These are phyloP conservation scores for Dryobotodes eremita DNA, from an alignment of 2,888 invertebrate species.

Conservation along the genomic window DNA sequence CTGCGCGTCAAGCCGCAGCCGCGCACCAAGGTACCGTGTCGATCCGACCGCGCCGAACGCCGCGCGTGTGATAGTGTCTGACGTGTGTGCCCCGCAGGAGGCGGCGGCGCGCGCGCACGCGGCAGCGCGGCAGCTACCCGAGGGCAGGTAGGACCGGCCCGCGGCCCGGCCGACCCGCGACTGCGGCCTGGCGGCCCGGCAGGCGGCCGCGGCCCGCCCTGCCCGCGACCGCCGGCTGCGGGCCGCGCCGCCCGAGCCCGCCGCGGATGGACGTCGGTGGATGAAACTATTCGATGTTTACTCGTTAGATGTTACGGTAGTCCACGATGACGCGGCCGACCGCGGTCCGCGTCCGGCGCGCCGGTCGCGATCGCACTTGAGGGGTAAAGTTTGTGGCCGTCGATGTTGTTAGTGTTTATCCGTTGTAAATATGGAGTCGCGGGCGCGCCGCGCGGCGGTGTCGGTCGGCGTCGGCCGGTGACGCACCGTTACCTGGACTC, in stretches of 20 bases:
- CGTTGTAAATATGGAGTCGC: conserved; percentile 77
- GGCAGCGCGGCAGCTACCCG: conserved; percentile 83
- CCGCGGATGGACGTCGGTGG: conserved; percentile 72
- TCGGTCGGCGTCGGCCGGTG: conserved; percentile 69
- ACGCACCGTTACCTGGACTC: conserved; percentile 75
- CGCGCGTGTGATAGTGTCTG: conserved; percentile 39
- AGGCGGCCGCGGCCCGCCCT: conserved; percentile 64
- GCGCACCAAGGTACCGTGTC: conserved; percentile 80
- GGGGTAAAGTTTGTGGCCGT: conserved; percentile 69
- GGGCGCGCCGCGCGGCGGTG: conserved; percentile 65
- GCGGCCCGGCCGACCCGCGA: conserved; percentile 74
- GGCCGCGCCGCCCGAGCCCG: conserved; percentile 55
- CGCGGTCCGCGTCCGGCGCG: conserved; percentile 58
- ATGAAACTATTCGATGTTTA: conserved; percentile 79
- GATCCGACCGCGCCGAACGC: conserved; percentile 28
- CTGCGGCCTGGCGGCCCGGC: conserved; percentile 70
- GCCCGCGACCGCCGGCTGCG: conserved; percentile 58
- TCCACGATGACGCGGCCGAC: conserved; percentile 72
- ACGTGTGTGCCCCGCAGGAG: conserved; percentile 62
- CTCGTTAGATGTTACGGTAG: conserved; percentile 79
- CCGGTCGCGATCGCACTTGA: conserved; percentile 65
- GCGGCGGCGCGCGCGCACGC: conserved; percentile 75
- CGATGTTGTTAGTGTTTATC: conserved; percentile 72
- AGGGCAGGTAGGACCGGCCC: conserved; percentile 86
- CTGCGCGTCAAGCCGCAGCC: conserved; percentile 86